These are phyloP conservation scores for Ephestia elutella DNA, from an alignment of 1,140 invertebrate species.

Conservation along the genomic window DNA sequence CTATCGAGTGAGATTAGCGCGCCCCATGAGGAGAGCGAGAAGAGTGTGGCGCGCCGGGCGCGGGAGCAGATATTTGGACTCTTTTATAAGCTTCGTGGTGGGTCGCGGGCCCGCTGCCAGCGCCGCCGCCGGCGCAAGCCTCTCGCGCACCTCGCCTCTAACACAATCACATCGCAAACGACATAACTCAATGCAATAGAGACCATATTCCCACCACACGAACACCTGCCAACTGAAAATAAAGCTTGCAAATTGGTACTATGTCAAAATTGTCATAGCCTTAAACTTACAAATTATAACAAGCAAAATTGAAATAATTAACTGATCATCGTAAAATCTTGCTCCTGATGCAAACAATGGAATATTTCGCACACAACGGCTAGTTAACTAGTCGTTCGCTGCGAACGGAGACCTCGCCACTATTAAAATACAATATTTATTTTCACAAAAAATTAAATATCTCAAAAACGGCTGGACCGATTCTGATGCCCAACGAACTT, in stretches of 20 bases:
- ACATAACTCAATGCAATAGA: conserved; percentile 27
- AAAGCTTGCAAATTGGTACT: conserved; percentile 17
- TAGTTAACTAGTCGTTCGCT: too few species aligned
- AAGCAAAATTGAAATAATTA: conserved; percentile 28
- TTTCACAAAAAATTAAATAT: too few species aligned
- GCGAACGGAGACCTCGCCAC: too few species aligned
- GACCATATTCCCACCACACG: conserved; percentile 25
- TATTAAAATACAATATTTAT: too few species aligned
- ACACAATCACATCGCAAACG: not conserved
- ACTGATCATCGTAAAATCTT: not conserved
- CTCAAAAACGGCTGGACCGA: too few species aligned
- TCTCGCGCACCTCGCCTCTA: conserved; percentile 17
- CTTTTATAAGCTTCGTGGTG: conserved; percentile 70
- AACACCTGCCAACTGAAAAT: conserved; percentile 16
- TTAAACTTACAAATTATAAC: conserved; percentile 47
- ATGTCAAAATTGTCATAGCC: conserved; percentile 38
- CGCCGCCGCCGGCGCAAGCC: conserved; percentile 31
- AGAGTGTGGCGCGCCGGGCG: conserved; percentile 62
- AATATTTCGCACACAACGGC: not conserved
- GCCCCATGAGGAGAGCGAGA: conserved; percentile 66
- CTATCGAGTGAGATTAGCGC: conserved; percentile 65
- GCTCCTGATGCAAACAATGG: not conserved
- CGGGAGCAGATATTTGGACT: conserved; percentile 52
- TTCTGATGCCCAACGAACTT: too few species aligned
- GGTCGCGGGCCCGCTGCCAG: conserved; percentile 59